Evolutionary conservation across 2,888 invertebrate species (phyloP).

Genomic region (Sphinx pinastri): DNA sequence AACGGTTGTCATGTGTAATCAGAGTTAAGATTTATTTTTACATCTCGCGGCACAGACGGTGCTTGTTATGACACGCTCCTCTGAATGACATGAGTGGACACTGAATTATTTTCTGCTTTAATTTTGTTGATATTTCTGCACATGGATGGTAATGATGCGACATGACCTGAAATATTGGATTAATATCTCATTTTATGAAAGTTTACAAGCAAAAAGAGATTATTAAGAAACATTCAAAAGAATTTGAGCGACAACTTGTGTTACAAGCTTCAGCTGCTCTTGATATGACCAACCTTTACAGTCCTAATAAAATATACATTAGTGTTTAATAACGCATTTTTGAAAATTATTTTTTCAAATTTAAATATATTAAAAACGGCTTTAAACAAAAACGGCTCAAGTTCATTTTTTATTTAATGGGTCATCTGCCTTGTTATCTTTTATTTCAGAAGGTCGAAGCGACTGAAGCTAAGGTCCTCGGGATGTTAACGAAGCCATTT

Average conservation of each 20-base stretch:
- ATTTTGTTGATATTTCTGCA: constrained; percentile 2
- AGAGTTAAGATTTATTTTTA: constrained; percentile 26
- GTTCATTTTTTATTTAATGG: constrained; percentile 1
- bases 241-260: background rate
- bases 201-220: too few species aligned
- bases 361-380: background rate
- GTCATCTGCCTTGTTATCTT: background rate
- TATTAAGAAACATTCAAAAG: too few species aligned
- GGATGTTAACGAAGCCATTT: constrained; percentile 29
- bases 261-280: background rate
- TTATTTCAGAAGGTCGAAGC: background rate
- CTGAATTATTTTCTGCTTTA: background rate
- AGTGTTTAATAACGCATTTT: too few species aligned
- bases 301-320: too few species aligned
- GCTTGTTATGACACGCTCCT: constrained; percentile 9
- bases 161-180: background rate
- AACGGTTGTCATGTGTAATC: constrained; percentile 31
- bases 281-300: background rate
- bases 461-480: constrained; percentile 1
- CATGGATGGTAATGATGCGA: background rate
- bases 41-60: background rate
- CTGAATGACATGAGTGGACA: constrained; percentile 1
- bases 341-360: background rate
- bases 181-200: background rate
- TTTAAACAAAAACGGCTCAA: background rate